phyloP scores from a whole-genome alignment of 2,797 vertebrate species.

The Takifugu ocellatus region DNA sequence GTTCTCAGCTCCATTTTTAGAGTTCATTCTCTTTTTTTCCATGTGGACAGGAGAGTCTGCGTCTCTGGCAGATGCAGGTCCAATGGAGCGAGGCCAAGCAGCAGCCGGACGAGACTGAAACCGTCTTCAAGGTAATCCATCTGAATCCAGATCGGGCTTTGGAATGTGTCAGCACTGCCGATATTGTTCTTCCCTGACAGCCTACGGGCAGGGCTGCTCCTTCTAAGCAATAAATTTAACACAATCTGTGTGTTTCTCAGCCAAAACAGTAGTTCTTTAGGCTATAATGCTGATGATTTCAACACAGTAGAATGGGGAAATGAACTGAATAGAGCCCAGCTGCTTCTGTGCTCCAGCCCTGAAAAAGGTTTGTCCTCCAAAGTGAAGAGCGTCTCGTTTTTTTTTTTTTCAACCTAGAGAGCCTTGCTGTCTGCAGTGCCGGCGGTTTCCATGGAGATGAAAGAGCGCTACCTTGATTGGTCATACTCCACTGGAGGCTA shows the following conservation, averaged over 20 bases:
- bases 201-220: neutral
- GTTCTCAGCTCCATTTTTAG: neutral
- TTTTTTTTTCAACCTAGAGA: conserved; percentile 74
- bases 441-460: conserved; percentile 79
- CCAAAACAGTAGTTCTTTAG: neutral
- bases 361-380: conserved; percentile 17
- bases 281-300: neutral
- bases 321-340: neutral
- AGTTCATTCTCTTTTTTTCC: neutral
- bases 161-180: neutral
- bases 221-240: neutral
- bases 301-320: neutral
- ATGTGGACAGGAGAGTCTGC: conserved; percentile 77
- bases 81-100: conserved; percentile 82
- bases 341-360: neutral
- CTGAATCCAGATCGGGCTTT: neutral
- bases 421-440: conserved; percentile 73
- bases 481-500: conserved; percentile 82
- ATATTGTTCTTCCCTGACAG: neutral
- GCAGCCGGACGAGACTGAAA: conserved; percentile 78
- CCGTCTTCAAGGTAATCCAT: conserved; percentile 83
- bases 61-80: conserved; percentile 84
- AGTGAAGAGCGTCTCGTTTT: conserved; percentile 21
- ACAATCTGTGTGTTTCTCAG: neutral
- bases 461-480: conserved; percentile 90